Percentiles rank a stretch among this genome's conserved stretches.
These are phyloP conservation scores for Ceryle rudis DNA, from an alignment of 2,797 vertebrate genomes.

Conservation along the genomic window DNA sequence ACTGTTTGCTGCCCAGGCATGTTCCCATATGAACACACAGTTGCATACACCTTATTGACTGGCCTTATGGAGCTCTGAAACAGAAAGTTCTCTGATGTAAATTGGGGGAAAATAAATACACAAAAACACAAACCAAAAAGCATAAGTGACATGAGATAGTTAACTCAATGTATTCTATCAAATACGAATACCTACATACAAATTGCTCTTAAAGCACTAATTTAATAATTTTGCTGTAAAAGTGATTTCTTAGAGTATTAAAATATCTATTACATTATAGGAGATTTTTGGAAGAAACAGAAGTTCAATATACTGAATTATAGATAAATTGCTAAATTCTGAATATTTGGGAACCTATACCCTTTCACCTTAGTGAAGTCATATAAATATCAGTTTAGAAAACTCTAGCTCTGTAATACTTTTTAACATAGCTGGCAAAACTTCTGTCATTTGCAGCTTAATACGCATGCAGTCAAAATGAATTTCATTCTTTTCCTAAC, in stretches of 20 bases:
- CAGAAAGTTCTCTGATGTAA: background rate
- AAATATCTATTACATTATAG: background rate
- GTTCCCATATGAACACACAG: background rate
- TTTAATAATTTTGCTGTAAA: background rate
- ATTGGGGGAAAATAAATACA: background rate
- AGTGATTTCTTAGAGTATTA: background rate
- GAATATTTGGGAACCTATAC: slow-evolving; percentile 1
- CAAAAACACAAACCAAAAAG: background rate
- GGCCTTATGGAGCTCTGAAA: background rate
- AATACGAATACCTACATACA: background rate
- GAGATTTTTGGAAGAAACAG: background rate
- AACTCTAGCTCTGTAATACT: background rate
- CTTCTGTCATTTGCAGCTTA: slow-evolving; percentile 28
- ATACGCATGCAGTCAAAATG: slow-evolving; percentile 39
- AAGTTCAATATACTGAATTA: background rate
- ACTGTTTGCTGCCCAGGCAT: background rate
- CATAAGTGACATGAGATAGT: background rate
- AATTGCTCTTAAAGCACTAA: background rate
- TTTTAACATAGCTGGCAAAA: slow-evolving; percentile 44
- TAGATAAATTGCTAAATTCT: background rate
- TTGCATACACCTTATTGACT: rapidly evolving
- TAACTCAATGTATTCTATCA: background rate
- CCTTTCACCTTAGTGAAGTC: background rate
- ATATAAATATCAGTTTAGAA: background rate
- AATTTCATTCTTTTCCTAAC: slow-evolving; percentile 43